Conservation (phyloP, 2,797 vertebrate species). For the Enteromius unitaeniatus region DNA sequence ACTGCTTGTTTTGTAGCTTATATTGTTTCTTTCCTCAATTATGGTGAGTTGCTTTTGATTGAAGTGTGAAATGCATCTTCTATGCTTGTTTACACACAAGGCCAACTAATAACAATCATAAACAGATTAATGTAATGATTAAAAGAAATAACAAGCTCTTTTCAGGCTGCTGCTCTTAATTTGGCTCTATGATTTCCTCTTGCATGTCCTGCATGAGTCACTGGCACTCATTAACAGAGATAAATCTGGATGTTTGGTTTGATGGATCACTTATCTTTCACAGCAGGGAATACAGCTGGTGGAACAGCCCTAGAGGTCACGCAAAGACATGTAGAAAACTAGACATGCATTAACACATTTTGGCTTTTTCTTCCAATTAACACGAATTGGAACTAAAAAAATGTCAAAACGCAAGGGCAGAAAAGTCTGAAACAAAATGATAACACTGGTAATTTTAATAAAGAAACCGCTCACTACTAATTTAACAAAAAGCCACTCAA, state of each 20-base stretch:
- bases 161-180: background rate
- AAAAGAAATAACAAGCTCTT: background rate
- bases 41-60: background rate
- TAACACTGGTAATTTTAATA: background rate
- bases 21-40: background rate
- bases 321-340: slow-evolving; percentile 14
- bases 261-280: slow-evolving; percentile 42
- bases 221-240: slow-evolving; percentile 34
- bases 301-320: slow-evolving; percentile 18
- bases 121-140: background rate
- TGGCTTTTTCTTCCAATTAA: slow-evolving; percentile 11
- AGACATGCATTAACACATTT: background rate
- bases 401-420: background rate
- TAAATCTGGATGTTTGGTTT: slow-evolving; percentile 11
- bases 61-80: background rate
- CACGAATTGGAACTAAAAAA: background rate
- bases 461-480: background rate
- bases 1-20: background rate
- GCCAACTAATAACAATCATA: background rate
- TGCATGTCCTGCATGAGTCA: slow-evolving; percentile 28
- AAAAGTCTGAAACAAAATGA: background rate
- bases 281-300: slow-evolving; percentile 7
- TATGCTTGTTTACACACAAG: background rate
- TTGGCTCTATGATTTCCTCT: background rate
- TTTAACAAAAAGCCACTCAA: background rate